Evolutionary conservation across 2,113 vertebrate species (phyloP).

Genomic region (Ctenomys sociabilis): DNA sequence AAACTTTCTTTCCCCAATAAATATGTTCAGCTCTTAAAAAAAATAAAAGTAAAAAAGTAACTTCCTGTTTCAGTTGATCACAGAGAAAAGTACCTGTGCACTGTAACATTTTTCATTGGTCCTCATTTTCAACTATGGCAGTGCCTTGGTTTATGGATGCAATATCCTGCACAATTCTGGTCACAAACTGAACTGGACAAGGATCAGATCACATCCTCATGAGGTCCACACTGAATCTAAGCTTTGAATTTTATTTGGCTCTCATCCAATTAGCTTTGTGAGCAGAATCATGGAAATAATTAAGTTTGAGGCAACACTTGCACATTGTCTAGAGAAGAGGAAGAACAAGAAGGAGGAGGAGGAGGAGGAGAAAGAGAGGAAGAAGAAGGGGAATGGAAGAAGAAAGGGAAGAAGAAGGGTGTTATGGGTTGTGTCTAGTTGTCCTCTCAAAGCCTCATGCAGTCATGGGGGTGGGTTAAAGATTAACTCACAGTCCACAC

Average conservation of each 20-base stretch:
- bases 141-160: not conserved
- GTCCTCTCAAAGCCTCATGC: too few species aligned
- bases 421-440: too few species aligned
- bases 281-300: not conserved
- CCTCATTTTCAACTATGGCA: not conserved
- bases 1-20: too few species aligned
- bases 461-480: too few species aligned
- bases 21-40: too few species aligned
- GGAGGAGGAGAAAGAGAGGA: too few species aligned
- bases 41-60: not conserved
- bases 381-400: too few species aligned
- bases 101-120: not conserved
- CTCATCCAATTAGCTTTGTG: not conserved
- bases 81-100: not conserved
- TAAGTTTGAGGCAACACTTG: not conserved
- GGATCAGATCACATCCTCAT: not conserved
- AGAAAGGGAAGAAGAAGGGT: too few species aligned
- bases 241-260: not conserved
- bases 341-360: too few species aligned
- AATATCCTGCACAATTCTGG: not conserved
- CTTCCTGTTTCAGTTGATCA: not conserved
- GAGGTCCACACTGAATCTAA: not conserved
- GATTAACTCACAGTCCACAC: too few species aligned
- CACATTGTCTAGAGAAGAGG: not conserved
- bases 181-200: not conserved